phyloP scores from a whole-genome alignment of 2,113 vertebrate genomes.

The Gnathonemus echidnorhynchus region DNA sequence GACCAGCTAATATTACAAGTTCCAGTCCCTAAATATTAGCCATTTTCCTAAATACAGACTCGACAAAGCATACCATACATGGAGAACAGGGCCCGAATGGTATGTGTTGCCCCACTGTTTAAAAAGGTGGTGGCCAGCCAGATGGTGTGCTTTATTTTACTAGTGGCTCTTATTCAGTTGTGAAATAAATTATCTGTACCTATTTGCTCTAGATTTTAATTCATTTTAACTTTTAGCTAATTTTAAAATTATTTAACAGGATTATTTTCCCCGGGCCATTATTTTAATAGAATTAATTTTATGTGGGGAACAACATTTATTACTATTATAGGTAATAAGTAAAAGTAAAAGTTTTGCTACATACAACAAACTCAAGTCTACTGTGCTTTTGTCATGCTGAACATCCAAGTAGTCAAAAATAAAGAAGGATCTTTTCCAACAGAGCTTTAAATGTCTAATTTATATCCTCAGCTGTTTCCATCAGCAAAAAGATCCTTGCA shows the following conservation, averaged over 20 bases:
- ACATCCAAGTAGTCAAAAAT: constrained; percentile 46
- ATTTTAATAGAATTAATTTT: not conserved
- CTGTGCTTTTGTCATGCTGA: constrained; percentile 36
- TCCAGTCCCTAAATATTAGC: constrained; percentile 65
- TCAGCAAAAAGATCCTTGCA: constrained; percentile 56
- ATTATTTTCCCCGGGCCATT: not conserved
- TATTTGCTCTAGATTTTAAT: not conserved
- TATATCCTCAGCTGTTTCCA: constrained; percentile 72
- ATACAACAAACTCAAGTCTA: constrained; percentile 36
- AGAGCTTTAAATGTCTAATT: constrained; percentile 63
- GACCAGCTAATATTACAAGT: constrained; percentile 67
- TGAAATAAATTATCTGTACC: not conserved
- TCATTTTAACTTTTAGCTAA: not conserved
- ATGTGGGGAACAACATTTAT: not conserved
- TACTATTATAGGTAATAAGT: not conserved
- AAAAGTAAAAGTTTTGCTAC: not conserved
- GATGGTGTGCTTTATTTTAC: not conserved
- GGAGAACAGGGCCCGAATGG: constrained; percentile 51
- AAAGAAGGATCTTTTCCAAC: constrained; percentile 53
- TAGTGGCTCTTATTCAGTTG: not conserved
- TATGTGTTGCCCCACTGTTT: constrained; percentile 45
- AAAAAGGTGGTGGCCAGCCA: constrained; percentile 26
- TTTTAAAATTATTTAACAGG: not conserved
- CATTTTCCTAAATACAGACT: constrained; percentile 72
- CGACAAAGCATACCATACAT: constrained; percentile 67